Evolutionary conservation across 2,888 invertebrate species (phyloP).

Genomic region (Drosophila birchii): DNA sequence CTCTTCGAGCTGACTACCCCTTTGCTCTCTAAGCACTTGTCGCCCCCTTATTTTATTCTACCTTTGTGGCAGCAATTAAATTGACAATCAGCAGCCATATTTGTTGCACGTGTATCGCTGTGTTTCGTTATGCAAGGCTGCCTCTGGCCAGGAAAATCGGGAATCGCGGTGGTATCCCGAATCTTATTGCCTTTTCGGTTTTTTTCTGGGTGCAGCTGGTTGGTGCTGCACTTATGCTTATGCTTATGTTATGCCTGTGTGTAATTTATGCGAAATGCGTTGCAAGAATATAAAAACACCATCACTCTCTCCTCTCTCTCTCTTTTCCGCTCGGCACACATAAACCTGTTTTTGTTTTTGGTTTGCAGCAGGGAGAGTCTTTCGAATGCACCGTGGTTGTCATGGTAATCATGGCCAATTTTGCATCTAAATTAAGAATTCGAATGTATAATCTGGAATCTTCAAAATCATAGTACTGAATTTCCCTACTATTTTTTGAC

Average conservation of each 20-base stretch:
- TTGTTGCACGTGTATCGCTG: slow-evolving; percentile 73
- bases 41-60: slow-evolving; percentile 9
- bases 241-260: slow-evolving; percentile 21
- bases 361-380: slow-evolving; percentile 36
- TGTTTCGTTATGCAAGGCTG: slow-evolving; percentile 80
- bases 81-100: slow-evolving; percentile 71
- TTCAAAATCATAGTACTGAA: no score
- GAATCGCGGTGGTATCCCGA: slow-evolving; percentile 44
- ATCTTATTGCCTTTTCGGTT: slow-evolving; percentile 65
- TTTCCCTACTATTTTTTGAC: no score
- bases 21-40: slow-evolving; percentile 21
- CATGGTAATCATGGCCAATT: not conserved
- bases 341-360: slow-evolving; percentile 53
- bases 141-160: slow-evolving; percentile 39
- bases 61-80: slow-evolving; percentile 51
- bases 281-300: slow-evolving; percentile 71
- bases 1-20: slow-evolving; percentile 20
- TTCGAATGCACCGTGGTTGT: slow-evolving; percentile 46
- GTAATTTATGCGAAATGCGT: slow-evolving; percentile 79
- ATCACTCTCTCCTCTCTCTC: slow-evolving; percentile 20
- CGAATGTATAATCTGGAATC: no score
- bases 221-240: slow-evolving; percentile 22
- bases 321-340: slow-evolving; percentile 21
- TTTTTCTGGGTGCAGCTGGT: slow-evolving; percentile 57
- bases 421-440: not conserved